Conservation (phyloP, 2,113 vertebrate species). For the Microtus pennsylvanicus region DNA sequence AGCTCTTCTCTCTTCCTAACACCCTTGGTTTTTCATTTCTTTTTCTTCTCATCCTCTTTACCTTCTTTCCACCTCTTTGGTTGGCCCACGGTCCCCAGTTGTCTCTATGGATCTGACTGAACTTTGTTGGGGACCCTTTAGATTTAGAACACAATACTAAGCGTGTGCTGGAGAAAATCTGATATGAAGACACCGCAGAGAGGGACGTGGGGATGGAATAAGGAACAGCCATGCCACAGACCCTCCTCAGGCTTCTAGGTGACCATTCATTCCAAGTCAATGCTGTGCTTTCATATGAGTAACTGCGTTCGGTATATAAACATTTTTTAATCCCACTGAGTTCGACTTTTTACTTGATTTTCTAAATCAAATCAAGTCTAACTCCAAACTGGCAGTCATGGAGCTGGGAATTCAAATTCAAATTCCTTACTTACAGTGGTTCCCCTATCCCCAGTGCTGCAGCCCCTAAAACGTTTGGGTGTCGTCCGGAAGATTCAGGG, state of each 20-base stretch:
- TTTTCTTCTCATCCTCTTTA: background rate
- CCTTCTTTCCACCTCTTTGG: background rate
- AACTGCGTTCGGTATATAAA: background rate
- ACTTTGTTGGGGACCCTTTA: background rate
- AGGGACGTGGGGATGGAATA: background rate
- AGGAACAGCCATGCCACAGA: background rate
- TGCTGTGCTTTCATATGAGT: background rate
- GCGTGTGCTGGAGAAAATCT: background rate
- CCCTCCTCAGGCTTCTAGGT: background rate
- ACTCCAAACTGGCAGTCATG: background rate
- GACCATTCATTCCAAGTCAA: background rate
- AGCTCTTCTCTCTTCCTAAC: background rate
- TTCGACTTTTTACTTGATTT: conserved; percentile 40
- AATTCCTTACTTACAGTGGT: background rate
- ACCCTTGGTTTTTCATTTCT: background rate
- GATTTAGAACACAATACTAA: background rate
- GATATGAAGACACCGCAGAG: background rate
- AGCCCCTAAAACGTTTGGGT: background rate
- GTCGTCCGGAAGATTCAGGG: background rate
- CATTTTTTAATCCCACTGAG: background rate
- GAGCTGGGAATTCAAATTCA: background rate
- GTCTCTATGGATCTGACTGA: background rate
- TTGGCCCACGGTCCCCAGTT: background rate
- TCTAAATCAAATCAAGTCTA: conserved; percentile 58
- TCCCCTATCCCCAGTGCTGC: background rate